Conservation (phyloP, 1,140 invertebrate species). For the Aphelenchoides avenae region DNA sequence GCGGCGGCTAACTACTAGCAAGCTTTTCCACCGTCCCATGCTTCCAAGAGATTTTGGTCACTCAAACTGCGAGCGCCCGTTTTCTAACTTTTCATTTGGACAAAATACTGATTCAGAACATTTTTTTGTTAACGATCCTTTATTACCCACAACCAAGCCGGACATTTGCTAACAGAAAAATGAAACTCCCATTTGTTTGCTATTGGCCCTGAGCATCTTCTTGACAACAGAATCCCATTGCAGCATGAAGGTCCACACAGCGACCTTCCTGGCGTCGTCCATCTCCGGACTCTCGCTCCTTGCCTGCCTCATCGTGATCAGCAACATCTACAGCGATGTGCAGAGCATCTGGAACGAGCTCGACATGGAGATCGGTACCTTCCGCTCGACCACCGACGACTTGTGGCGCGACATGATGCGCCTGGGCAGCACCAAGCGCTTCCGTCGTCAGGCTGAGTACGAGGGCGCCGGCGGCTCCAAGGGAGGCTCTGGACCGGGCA, state of each 20-base stretch:
- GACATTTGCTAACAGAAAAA: too few species aligned
- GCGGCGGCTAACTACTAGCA: too few species aligned
- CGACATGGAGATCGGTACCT: conserved; percentile 49
- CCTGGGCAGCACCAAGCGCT: conserved; percentile 25
- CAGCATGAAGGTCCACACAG: conserved; percentile 59
- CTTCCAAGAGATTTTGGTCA: too few species aligned
- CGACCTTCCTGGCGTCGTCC: conserved; percentile 56
- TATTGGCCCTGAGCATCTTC: too few species aligned
- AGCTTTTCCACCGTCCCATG: too few species aligned
- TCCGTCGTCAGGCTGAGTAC: conserved; percentile 42
- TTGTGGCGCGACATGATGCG: conserved; percentile 52
- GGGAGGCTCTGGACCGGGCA: not conserved
- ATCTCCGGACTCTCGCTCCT: conserved; percentile 51
- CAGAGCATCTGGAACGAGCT: conserved; percentile 53
- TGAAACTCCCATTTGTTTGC: too few species aligned
- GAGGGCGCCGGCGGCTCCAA: conserved; percentile 16
- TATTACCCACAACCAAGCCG: too few species aligned
- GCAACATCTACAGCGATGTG: conserved; percentile 53
- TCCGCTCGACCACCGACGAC: conserved; percentile 54
- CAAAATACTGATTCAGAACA: too few species aligned
- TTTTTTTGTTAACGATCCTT: too few species aligned
- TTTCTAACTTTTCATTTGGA: too few species aligned
- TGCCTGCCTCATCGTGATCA: conserved; percentile 46
- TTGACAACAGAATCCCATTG: too few species aligned
- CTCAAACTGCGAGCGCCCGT: too few species aligned